phyloP scores from a whole-genome alignment of 2,113 vertebrate genomes.

The Corythaeola cristata region DNA sequence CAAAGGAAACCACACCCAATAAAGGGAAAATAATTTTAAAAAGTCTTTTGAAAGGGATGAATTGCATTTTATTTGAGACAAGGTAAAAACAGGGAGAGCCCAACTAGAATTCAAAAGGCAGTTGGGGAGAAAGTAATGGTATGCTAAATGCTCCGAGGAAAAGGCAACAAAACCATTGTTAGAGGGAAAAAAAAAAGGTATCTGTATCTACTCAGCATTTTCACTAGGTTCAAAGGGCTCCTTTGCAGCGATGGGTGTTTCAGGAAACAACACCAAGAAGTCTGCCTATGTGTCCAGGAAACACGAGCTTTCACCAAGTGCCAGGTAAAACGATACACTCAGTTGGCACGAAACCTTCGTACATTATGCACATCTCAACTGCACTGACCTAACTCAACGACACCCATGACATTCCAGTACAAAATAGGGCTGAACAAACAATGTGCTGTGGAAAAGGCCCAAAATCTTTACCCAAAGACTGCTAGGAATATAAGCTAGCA shows the following conservation, averaged over 20 bases:
- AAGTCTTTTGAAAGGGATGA: background rate
- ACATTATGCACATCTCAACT: background rate
- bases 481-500: background rate
- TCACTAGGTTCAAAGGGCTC: background rate
- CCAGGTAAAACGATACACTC: background rate
- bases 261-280: background rate
- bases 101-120: background rate
- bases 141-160: background rate
- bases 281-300: background rate
- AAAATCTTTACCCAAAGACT: background rate
- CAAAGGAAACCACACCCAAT: background rate
- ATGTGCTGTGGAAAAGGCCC: background rate
- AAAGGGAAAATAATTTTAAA: background rate
- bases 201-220: background rate
- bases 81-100: background rate
- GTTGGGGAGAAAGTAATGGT: background rate
- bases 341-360: background rate
- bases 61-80: background rate
- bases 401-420: fast-evolving
- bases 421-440: background rate
- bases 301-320: background rate
- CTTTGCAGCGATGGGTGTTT: background rate
- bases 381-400: background rate
- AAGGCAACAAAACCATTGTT: background rate
- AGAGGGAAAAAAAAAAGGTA: background rate